Percentiles rank a stretch among this genome's conserved stretches.
phyloP scores from a whole-genome alignment of 2,888 invertebrate species.

The Stramonita haemastoma region DNA sequence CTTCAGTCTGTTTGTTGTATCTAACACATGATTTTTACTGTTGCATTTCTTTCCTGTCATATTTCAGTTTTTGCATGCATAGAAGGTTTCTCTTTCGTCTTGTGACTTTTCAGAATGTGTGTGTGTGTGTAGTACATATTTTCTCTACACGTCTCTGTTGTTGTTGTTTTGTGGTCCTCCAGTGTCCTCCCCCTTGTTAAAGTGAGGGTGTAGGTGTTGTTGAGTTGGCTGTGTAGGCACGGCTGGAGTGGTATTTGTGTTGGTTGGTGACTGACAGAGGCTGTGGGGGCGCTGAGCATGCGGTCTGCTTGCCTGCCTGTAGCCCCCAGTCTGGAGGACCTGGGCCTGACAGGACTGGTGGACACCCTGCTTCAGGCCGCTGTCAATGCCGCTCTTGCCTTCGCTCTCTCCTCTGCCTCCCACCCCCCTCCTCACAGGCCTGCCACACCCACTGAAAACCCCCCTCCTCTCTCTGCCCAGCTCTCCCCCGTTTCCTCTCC shows the following conservation, averaged over 20 bases:
- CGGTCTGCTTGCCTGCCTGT: background rate
- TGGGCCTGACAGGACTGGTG: conserved; percentile 33
- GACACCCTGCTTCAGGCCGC: conserved; percentile 27
- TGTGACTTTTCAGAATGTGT: too few species aligned
- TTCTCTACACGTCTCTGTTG: background rate
- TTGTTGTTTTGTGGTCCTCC: background rate
- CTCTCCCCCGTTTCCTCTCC: background rate
- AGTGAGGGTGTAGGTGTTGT: background rate
- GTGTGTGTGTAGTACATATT: too few species aligned
- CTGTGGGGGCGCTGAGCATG: background rate
- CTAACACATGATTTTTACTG: too few species aligned
- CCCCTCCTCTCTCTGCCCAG: background rate
- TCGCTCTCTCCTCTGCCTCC: conserved; percentile 9
- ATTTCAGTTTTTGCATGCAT: background rate
- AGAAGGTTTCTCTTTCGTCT: too few species aligned
- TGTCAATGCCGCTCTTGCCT: conserved; percentile 17
- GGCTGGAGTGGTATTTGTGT: conserved; percentile 27
- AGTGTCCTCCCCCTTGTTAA: background rate
- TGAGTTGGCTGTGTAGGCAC: conserved; percentile 24
- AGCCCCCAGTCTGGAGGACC: conserved; percentile 20
- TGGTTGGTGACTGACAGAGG: conserved; percentile 41
- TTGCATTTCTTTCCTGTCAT: background rate
- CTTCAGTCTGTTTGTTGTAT: background rate
- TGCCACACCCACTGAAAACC: background rate
- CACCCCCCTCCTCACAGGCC: background rate